Evolutionary conservation across 2,888 invertebrate species (phyloP).

Genomic region (Caenorhabditis wallacei): DNA sequence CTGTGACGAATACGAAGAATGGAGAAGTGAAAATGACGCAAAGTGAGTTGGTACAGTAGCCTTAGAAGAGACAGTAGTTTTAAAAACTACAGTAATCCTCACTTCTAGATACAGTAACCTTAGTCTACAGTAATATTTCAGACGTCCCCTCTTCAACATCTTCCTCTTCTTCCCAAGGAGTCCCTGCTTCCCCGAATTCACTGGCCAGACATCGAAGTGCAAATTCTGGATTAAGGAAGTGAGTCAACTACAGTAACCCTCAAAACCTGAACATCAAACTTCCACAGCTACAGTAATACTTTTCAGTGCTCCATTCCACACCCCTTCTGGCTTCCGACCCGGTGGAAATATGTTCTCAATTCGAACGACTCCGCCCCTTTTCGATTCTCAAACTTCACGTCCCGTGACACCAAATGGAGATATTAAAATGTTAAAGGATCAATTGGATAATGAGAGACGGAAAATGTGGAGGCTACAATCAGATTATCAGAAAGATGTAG

Average conservation of each 20-base stretch:
- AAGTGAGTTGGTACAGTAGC: not conserved
- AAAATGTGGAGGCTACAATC: constrained; percentile 31
- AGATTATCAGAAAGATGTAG: constrained; percentile 51
- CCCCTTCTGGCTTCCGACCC: constrained; percentile 6
- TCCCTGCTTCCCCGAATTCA: constrained; percentile 33
- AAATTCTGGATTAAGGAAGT: constrained; percentile 49
- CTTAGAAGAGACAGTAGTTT: too few species aligned
- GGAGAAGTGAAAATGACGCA: not conserved
- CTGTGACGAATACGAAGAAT: constrained; percentile 12
- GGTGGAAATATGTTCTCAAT: not conserved
- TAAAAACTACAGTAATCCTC: too few species aligned
- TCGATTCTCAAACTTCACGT: not conserved
- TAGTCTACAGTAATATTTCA: not conserved
- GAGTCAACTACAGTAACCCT: constrained; percentile 2
- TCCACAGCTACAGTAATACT: not conserved
- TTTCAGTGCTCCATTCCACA: constrained; percentile 6
- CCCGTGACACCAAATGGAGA: constrained; percentile 57
- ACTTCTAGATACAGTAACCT: too few species aligned
- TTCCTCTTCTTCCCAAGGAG: not conserved
- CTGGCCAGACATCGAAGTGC: constrained; percentile 46
- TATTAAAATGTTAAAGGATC: constrained; percentile 56
- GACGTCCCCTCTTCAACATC: not conserved
- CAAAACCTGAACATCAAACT: not conserved
- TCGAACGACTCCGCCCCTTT: constrained; percentile 14
- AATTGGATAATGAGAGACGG: constrained; percentile 55